Conservation (phyloP, 1,140 invertebrate species). For the Charaxes varanes region DNA sequence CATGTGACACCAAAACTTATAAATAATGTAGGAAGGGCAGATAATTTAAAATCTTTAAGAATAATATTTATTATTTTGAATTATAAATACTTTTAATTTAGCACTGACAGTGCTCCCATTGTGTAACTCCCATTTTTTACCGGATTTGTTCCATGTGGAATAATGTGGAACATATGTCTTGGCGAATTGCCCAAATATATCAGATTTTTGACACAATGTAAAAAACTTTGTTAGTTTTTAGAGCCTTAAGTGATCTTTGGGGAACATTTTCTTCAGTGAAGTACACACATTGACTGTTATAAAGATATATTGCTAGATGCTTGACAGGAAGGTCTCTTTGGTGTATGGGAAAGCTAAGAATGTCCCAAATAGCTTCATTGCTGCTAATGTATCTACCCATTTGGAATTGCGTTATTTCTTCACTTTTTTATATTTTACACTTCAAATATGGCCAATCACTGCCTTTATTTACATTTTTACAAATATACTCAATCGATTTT, state of each 20-base stretch:
- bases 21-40: background rate
- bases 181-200: constrained; percentile 22
- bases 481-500: constrained; percentile 4
- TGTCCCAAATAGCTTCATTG: constrained; percentile 2
- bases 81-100: constrained; percentile 3
- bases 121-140: constrained; percentile 23
- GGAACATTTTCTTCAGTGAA: constrained; percentile 3
- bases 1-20: background rate
- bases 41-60: background rate
- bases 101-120: no score
- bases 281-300: constrained; percentile 25
- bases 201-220: constrained; percentile 22
- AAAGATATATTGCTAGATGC: no score
- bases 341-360: constrained; percentile 12
- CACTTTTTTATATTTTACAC: background rate
- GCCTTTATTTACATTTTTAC: constrained; percentile 6
- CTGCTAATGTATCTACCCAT: constrained; percentile 6
- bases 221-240: constrained; percentile 23
- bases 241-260: background rate
- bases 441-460: constrained; percentile 1
- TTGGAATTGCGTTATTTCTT: constrained; percentile 7
- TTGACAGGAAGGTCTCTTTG: constrained; percentile 26
- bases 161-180: constrained; percentile 25
- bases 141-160: constrained; percentile 23
- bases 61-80: constrained; percentile 3